These are phyloP conservation scores for Neoascia interrupta DNA, from an alignment of 2,888 invertebrate species.

Conservation along the genomic window DNA sequence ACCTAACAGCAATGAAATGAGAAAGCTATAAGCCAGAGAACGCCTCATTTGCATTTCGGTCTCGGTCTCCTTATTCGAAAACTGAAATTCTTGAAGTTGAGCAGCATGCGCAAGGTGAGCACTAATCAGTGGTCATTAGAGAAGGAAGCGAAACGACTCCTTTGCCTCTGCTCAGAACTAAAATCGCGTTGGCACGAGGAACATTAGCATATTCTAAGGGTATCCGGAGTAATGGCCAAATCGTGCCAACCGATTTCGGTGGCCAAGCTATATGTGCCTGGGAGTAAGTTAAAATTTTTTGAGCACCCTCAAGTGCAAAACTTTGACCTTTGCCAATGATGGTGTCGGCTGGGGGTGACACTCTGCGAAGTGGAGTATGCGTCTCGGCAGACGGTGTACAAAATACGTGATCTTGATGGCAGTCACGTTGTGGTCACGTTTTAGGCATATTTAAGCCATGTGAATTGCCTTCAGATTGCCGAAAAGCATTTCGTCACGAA, in stretches of 20 bases:
- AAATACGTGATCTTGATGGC: background rate
- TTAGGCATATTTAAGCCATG: conserved; percentile 22
- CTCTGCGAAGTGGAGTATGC: too few species aligned
- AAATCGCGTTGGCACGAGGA: conserved; percentile 3
- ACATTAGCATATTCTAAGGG: conserved; percentile 48
- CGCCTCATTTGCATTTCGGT: conserved; percentile 55
- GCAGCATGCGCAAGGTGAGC: conserved; percentile 33
- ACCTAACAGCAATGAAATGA: conserved; percentile 22
- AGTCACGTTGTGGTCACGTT: conserved; percentile 27
- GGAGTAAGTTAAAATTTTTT: background rate
- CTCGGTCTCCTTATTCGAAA: conserved; percentile 9
- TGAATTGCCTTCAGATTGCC: conserved; percentile 6
- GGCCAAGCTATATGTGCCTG: background rate
- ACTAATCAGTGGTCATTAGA: conserved; percentile 47
- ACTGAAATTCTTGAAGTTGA: conserved; percentile 18
- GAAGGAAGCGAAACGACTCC: too few species aligned
- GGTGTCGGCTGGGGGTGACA: background rate
- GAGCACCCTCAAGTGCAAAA: conserved; percentile 1
- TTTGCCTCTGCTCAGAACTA: background rate
- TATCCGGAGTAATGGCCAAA: conserved; percentile 32
- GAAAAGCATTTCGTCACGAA: conserved; percentile 7
- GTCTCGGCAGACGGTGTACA: background rate
- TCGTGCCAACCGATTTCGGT: conserved; percentile 35
- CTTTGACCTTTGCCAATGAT: conserved; percentile 7
- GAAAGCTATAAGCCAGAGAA: background rate